Evolutionary conservation across 2,888 invertebrate genomes (phyloP), one percentile per base, ranked within the genome.

Genomic region (Oxyscelio sp.): DNA sequence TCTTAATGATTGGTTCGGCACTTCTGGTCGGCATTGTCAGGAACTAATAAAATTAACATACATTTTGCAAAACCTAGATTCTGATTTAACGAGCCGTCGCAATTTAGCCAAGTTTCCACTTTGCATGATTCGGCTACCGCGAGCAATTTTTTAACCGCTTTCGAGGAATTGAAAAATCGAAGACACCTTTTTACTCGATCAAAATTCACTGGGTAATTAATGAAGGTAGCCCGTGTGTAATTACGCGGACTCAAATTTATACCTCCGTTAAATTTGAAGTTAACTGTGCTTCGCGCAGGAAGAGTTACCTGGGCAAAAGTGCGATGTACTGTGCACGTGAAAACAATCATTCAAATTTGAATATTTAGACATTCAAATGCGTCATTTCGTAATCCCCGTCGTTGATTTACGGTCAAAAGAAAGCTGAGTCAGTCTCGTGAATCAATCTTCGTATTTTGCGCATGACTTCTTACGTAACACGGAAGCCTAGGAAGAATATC

Each of bases 381-480:
- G 58, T 13, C 31, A 15, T 52, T 74, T 74, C 63, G n/a, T 31
- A 74, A 74, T 34, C 43, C 17, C 9, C 40, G 52, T 17, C 59
- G 34, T 24, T 77, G 80, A 65, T 73, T 65, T 65, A 65, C 58
- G 40, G 43, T 9, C 24, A 48, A 61, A 81, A 74, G 68, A 81
- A 81, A 81, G 74, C 68, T 74, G 74, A 81, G 61, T 74, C 61
- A 81, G 59, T 48, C 74, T 63, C 74, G 59, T 65, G 68, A 75
- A 80, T 84, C 80, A 75, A 70, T 74, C 73, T 68, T 63, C 52
- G 68, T 27, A 56, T 84, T 80, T 84, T 58, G 80, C 71, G 58
- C 80, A 68, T 77, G 75, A 80, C 61, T 80, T 75, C 65, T 80
- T 84, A 71, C 84, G 75, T 84, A 84, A 84, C 48, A 48, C 84